phyloP scores from a whole-genome alignment of 2,797 vertebrate genomes.

The Sebastes diaconus region DNA sequence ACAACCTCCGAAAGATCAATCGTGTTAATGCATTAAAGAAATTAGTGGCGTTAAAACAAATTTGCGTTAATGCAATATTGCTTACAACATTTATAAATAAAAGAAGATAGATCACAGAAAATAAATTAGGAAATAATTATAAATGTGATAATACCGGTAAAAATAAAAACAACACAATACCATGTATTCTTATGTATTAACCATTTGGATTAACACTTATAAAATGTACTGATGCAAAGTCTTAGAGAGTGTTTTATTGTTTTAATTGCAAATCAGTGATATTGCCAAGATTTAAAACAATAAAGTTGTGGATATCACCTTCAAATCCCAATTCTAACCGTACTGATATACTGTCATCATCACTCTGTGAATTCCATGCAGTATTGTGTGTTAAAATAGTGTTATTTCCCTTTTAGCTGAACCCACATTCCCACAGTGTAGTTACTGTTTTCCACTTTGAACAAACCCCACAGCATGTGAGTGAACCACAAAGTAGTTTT shows the following conservation, averaged over 20 bases:
- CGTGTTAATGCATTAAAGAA: no score
- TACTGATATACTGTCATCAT: not conserved
- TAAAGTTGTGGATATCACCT: not conserved
- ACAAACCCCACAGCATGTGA: not conserved
- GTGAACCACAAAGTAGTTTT: not conserved
- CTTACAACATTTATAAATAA: no score
- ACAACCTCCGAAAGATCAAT: no score
- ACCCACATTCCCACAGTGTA: not conserved
- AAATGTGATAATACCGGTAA: no score
- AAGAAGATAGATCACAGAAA: no score
- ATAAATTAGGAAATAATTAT: no score
- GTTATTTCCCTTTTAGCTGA: not conserved
- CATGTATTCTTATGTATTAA: no score
- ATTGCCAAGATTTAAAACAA: not conserved
- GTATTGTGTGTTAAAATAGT: constrained; percentile 5
- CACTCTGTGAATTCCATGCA: not conserved
- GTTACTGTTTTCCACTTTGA: not conserved
- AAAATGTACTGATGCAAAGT: no score
- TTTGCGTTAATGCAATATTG: no score
- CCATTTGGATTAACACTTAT: no score
- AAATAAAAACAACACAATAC: no score
- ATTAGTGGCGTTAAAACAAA: no score
- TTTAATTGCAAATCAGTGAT: not conserved
- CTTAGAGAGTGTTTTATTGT: not conserved
- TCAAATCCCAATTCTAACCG: not conserved